Evolutionary conservation across 2,797 vertebrate species (phyloP).

Genomic region (Mus spretus): DNA sequence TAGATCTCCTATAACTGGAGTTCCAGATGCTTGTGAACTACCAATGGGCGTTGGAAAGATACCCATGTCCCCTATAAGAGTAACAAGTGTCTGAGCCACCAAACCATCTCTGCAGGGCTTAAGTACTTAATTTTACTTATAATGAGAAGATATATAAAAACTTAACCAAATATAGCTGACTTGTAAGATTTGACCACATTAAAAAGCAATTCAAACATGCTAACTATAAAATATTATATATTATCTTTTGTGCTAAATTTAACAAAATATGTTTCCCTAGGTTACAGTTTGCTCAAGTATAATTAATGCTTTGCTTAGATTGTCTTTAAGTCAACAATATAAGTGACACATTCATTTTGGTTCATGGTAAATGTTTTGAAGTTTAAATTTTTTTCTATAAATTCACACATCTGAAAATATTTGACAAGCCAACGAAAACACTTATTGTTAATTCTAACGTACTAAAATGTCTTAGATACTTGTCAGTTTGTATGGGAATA

Average conservation of each 20-base stretch:
- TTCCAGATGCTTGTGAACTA: background rate
- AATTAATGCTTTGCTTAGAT: background rate
- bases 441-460: slow-evolving; percentile 68
- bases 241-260: background rate
- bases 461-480: slow-evolving; percentile 71
- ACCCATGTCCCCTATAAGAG: background rate
- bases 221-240: background rate
- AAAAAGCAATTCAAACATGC: background rate
- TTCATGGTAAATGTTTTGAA: slow-evolving; percentile 48
- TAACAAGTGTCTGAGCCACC: background rate
- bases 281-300: background rate
- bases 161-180: background rate
- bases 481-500: slow-evolving; percentile 69
- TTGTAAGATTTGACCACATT: background rate
- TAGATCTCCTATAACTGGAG: background rate
- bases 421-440: slow-evolving; percentile 69
- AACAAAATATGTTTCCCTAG: background rate
- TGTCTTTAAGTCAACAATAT: slow-evolving; percentile 18
- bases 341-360: slow-evolving; percentile 51
- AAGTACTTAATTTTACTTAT: slow-evolving; percentile 23
- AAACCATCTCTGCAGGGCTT: background rate
- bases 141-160: background rate
- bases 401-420: slow-evolving; percentile 46
- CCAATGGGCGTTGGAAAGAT: background rate
- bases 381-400: slow-evolving; percentile 52